phyloP scores from a whole-genome alignment of 35 echinoderm and acorn worm genomes.

The Apostichopus parvimensis region DNA sequence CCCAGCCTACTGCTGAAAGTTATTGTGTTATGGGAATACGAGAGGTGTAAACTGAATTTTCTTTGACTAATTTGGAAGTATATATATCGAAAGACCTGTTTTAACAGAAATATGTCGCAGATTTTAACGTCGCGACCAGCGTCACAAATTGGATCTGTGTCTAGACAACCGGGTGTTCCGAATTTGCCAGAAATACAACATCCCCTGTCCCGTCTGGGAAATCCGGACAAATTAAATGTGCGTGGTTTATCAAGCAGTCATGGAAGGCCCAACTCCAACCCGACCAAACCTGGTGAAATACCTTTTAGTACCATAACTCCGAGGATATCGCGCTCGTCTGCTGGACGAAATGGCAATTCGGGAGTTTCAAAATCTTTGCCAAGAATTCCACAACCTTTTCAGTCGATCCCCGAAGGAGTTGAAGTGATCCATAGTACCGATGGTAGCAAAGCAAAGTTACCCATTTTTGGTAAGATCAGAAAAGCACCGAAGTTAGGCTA shows the following conservation, averaged over 20 bases:
- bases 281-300: conserved; percentile 63
- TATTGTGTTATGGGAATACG: not conserved
- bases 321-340: conserved; percentile 67
- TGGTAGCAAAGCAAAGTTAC: conserved; percentile 83
- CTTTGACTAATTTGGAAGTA: not conserved
- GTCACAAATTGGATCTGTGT: conserved; percentile 57
- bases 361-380: conserved; percentile 71
- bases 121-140: conserved; percentile 71
- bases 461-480: conserved; percentile 89
- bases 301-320: conserved; percentile 84
- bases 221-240: conserved; percentile 90
- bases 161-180: conserved; percentile 59
- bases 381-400: conserved; percentile 81
- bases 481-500: not conserved
- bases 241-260: conserved; percentile 81
- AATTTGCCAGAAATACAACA: conserved; percentile 96
- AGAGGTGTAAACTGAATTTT: not conserved
- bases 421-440: conserved; percentile 65
- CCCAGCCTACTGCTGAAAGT: not conserved
- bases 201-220: conserved; percentile 87
- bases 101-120: conserved; percentile 70
- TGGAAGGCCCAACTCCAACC: conserved; percentile 68
- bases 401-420: conserved; percentile 88
- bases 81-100: not conserved
- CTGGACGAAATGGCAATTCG: conserved; percentile 47